Evolutionary conservation across 2,797 vertebrate genomes (phyloP).

Genomic region (Mico argentatus): DNA sequence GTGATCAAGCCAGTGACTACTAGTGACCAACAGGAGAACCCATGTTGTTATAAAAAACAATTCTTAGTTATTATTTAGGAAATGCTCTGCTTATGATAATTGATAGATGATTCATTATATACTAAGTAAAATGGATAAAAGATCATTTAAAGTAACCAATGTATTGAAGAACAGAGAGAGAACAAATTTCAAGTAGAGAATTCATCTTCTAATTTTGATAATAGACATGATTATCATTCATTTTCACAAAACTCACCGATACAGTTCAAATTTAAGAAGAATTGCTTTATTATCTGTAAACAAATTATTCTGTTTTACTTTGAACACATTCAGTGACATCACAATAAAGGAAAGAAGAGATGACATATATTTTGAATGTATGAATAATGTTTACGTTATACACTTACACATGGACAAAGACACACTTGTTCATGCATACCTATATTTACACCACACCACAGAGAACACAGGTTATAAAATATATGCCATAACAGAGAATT

Average conservation of each 20-base stretch:
- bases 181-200: neutral
- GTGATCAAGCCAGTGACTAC: neutral
- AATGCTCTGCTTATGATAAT: neutral
- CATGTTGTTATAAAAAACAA: neutral
- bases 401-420: neutral
- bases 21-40: neutral
- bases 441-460: accelerated
- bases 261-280: neutral
- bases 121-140: neutral
- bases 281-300: neutral
- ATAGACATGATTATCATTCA: neutral
- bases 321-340: neutral
- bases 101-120: neutral
- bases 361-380: neutral
- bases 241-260: neutral
- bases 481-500: neutral
- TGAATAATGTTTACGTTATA: neutral
- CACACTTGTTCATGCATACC: too few species aligned
- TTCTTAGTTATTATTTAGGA: neutral
- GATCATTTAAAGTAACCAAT: neutral
- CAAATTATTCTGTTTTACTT: neutral
- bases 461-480: neutral
- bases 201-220: neutral
- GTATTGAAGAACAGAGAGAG: neutral
- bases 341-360: neutral